Base-by-base conservation (phyloP, 2,888 invertebrate species). In the Xestobium rufovillosum region DNA sequence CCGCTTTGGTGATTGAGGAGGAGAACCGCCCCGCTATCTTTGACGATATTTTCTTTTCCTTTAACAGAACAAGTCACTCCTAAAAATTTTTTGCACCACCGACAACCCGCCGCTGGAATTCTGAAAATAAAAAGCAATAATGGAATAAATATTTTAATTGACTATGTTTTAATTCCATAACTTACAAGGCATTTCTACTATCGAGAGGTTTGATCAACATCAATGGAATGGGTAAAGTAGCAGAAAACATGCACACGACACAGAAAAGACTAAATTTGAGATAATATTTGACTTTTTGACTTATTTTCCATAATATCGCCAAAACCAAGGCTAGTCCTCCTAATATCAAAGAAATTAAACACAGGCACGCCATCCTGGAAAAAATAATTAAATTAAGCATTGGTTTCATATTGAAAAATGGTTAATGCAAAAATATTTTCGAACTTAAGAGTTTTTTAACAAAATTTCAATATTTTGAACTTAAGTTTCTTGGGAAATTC, bases 1-100 rank as follows among this genome's bases (percentile, higher is more conserved):
- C 80, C 74, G 60, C 88, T 90, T 67, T 92, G 92, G 62, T 94
- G 92, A 67, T 94, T 94, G 41, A 88, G 75, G 10, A 92, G 69
- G 4, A 92, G 75, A 8, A 94, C 80, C 52, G 78, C 80, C 1
- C 91, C 87, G 38, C 78, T 73, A 31, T 80, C 74, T 54, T 77
- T 72, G 43, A 80, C 77, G 6, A 89, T 76, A 60, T 88, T 80
- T 57, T 89, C 82, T 34, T 75, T 60, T 1, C 88, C 87, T 31
- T 80, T 73, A n/a, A 89, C 71, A 46, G 65, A 3, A 87, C 86
- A 17, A 88, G 64, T 25, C 52, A 28, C 30, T 14, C 38, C 37
- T 17, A 77, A 50, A 16, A 45, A 25, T 15, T 45, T 53, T 38
- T 71, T 68, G 1, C 72, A 74, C 16, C 71, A 65, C 43, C 78